Conservation (phyloP, 2,888 invertebrate genomes). For the Archips xylosteana region DNA sequence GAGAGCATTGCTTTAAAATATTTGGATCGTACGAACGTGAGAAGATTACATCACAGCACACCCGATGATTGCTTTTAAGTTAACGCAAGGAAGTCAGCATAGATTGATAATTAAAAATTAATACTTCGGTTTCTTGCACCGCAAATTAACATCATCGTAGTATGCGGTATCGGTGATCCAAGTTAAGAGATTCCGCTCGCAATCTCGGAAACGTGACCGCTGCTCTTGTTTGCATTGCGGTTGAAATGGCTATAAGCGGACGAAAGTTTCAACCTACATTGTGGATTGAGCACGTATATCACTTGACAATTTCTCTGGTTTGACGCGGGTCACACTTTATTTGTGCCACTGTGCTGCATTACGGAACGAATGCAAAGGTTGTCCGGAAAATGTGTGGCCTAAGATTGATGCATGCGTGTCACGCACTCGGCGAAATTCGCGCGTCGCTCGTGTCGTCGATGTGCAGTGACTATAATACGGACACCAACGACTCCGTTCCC, state of each 20-base stretch:
- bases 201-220: constrained; percentile 74
- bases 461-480: constrained; percentile 50
- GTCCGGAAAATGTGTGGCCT: constrained; percentile 59
- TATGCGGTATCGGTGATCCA: constrained; percentile 60
- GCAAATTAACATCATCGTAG: constrained; percentile 61
- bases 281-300: constrained; percentile 69
- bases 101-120: constrained; percentile 62
- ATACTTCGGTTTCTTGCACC: constrained; percentile 52
- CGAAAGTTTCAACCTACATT: constrained; percentile 81
- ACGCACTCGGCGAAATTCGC: constrained; percentile 70
- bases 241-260: constrained; percentile 69
- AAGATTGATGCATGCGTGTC: constrained; percentile 58
- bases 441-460: constrained; percentile 64
- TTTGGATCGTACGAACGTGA: constrained; percentile 79
- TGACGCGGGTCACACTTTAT: constrained; percentile 68
- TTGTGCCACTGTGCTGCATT: constrained; percentile 74
- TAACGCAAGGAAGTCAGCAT: constrained; percentile 61
- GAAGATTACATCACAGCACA: constrained; percentile 56
- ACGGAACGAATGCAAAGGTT: constrained; percentile 77
- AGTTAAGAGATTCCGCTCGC: constrained; percentile 56
- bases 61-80: constrained; percentile 60
- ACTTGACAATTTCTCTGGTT: constrained; percentile 75
- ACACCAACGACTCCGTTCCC: constrained; percentile 30
- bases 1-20: constrained; percentile 57
- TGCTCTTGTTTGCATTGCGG: constrained; percentile 78